Percentiles rank a stretch among this genome's conserved stretches.
Evolutionary conservation across 2,888 invertebrate genomes (phyloP).

Genomic region (Hypomecis atomaria): DNA sequence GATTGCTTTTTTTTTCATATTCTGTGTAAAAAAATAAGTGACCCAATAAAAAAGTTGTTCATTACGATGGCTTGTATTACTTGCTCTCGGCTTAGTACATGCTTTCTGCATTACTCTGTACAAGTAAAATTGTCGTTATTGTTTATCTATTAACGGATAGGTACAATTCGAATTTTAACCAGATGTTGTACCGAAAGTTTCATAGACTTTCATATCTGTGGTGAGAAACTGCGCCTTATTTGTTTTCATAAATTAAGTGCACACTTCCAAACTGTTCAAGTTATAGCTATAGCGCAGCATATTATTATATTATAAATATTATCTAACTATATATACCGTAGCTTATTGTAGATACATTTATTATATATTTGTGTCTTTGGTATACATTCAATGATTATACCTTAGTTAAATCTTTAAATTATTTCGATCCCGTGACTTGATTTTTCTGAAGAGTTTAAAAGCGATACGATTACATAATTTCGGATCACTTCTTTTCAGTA

Average conservation of each 20-base stretch:
- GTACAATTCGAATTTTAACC: background rate
- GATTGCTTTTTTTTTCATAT: too few relatives aligned
- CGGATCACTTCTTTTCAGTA: too few relatives aligned
- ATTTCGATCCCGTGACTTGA: constrained; percentile 12
- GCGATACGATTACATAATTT: too few relatives aligned
- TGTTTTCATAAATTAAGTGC: background rate
- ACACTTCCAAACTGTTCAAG: background rate
- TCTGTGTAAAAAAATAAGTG: too few relatives aligned
- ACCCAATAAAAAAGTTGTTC: too few relatives aligned
- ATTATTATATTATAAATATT: background rate
- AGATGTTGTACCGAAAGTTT: constrained; percentile 2
- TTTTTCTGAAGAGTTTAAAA: background rate
- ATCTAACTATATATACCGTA: constrained; percentile 10
- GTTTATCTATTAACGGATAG: constrained; percentile 23
- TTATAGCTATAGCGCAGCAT: constrained; percentile 2
- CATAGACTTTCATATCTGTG: background rate
- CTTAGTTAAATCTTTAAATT: constrained; percentile 3
- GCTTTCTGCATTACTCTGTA: too few relatives aligned
- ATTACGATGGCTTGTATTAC: too few relatives aligned
- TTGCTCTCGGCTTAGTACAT: too few relatives aligned
- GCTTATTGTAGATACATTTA: constrained; percentile 8
- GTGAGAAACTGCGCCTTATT: background rate
- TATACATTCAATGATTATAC: constrained; percentile 50
- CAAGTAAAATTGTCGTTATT: constrained; percentile 21
- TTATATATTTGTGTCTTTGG: constrained; percentile 64